A percentile compares a stretch with the other conserved stretches of the same genome.
Evolutionary conservation across 2,797 vertebrate genomes (phyloP).

Genomic region (Parotocinclus haroldoi): DNA sequence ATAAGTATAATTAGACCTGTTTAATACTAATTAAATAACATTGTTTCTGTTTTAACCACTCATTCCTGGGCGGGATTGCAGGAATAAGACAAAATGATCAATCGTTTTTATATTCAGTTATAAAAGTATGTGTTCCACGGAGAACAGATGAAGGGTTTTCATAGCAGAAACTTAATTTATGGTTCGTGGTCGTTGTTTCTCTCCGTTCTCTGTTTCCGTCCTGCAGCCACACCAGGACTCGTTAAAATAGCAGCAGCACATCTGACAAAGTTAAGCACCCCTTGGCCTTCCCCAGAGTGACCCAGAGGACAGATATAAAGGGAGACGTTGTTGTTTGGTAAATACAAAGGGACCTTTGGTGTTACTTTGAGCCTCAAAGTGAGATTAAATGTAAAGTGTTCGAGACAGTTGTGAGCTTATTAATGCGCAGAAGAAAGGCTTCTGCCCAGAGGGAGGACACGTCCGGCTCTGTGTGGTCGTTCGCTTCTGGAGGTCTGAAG

Average conservation of each 20-base stretch:
- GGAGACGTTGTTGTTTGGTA: conserved; percentile 37
- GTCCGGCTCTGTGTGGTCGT: conserved; percentile 5
- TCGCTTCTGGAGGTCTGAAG: neutral
- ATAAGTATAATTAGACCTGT: too few species aligned
- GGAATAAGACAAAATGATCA: too few species aligned
- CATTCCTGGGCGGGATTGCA: too few species aligned
- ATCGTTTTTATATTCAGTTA: too few species aligned
- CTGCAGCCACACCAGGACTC: conserved; percentile 5
- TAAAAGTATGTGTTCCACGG: too few species aligned
- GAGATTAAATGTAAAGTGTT: conserved; percentile 21
- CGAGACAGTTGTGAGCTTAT: conserved; percentile 8
- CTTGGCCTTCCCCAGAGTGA: neutral
- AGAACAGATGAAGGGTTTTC: too few species aligned
- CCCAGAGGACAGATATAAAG: conserved; percentile 24
- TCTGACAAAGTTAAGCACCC: conserved; percentile 20
- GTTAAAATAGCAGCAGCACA: conserved; percentile 29
- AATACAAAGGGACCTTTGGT: conserved; percentile 36
- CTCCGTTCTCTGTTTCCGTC: neutral
- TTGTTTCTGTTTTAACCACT: too few species aligned
- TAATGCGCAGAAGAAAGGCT: neutral
- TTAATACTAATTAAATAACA: too few species aligned
- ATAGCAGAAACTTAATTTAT: too few species aligned
- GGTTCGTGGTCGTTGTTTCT: too few species aligned
- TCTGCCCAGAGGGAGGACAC: conserved; percentile 13
- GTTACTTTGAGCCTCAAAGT: conserved; percentile 9